Evolutionary conservation across 2,797 vertebrate genomes (phyloP), one percentile per base, ranked within the genome.

Genomic region (Danio aesculapii): DNA sequence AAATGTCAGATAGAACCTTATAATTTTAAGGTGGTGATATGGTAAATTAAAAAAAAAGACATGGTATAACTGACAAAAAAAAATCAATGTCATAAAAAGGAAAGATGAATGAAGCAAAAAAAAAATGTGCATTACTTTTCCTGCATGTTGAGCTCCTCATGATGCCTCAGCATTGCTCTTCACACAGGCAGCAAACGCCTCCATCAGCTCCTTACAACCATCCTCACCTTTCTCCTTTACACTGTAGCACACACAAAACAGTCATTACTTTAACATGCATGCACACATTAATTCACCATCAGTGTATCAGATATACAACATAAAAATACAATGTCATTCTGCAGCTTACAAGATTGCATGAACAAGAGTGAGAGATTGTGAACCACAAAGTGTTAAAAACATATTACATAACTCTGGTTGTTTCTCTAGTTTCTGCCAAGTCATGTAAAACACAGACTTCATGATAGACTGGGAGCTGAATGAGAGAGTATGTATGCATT

Each of bases 141-240:
- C 58, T 77, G 85, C 86, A 88, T 83, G 59, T 81, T 52, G 69
- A 79, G 83, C 84, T 63, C 44, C 75, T 94, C 94, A 94, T 86
- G 92, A 93, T 17, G 88, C 91, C 83, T 92, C 89, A 8, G 92
- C 84, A 8, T 88, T 90, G 57, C 84, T 91, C 87, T 94, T 94
- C 89, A 95, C 88, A 86, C 94, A 95, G 70, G 92, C 91, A 62
- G 91, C 84, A 16, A 94, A 95, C 21, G 92, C 93, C 90, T 95
- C 92, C 86, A 94, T 88, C 86, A 95, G 90, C 8, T 94, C 93
- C 87, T 93, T 94, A 88, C 94, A 95, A 70, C 88, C 91, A 11
- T 92, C 92, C 2, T 74, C 89, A 58, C 93, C 93, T 17, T 92
- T 92, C 82, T 91, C 92, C 49, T 93, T 90, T 84, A 95, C 83